phyloP scores from a whole-genome alignment of 2,888 invertebrate genomes.

The Epiperipatus broadwayi region DNA sequence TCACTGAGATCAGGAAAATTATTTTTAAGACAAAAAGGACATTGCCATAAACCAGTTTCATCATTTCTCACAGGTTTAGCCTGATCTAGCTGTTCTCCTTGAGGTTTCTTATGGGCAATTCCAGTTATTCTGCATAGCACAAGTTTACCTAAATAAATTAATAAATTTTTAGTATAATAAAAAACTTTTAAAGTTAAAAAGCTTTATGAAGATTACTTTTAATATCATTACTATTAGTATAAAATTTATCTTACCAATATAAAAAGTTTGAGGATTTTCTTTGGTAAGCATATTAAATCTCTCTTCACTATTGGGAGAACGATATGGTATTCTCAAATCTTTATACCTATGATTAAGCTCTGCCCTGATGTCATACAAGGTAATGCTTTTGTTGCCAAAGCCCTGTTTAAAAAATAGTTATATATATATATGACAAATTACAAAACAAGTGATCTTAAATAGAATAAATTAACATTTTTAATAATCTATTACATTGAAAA shows the following conservation, averaged over 20 bases:
- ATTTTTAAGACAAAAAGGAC: conserved; percentile 87
- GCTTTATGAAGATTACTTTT: background rate
- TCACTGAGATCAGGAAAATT: conserved; percentile 88
- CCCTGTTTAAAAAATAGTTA: conserved; percentile 36
- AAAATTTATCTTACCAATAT: conserved; percentile 44
- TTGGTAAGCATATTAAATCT: conserved; percentile 86
- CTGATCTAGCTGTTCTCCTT: conserved; percentile 78
- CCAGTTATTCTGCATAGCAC: conserved; percentile 56
- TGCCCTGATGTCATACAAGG: conserved; percentile 85
- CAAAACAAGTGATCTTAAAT: too few relatives aligned
- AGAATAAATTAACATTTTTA: too few relatives aligned
- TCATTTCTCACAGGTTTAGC: conserved; percentile 89
- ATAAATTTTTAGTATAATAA: background rate
- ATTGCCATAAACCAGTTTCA: conserved; percentile 86
- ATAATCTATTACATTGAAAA: too few relatives aligned
- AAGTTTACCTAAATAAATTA: conserved; percentile 36
- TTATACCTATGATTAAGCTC: conserved; percentile 85
- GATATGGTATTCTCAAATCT: conserved; percentile 58
- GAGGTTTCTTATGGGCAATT: conserved; percentile 67
- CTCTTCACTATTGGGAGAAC: conserved; percentile 62
- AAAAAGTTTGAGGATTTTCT: conserved; percentile 83
- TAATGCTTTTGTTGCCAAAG: conserved; percentile 46
- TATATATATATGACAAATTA: background rate
- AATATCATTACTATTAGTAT: conserved; percentile 6
- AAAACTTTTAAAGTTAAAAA: background rate